Base-by-base conservation (phyloP, 2,888 invertebrate genomes). In the Eurois occulta region DNA sequence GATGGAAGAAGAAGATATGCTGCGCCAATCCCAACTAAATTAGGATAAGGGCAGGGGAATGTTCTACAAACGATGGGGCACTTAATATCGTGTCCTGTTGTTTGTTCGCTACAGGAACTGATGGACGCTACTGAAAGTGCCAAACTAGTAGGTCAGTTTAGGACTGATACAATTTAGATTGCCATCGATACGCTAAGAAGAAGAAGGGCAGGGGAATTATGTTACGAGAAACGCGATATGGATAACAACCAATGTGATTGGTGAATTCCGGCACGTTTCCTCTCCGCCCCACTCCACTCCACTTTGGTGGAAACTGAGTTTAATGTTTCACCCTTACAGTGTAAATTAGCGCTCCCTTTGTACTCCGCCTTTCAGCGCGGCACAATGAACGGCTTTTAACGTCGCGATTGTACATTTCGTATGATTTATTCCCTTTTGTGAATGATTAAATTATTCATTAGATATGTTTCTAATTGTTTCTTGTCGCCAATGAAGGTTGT, bases 301-400 rank as follows among this genome's bases (percentile, higher is more conserved):
- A 3, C 21, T 62, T 62, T 62, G 60, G 21, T 21, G 24, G 18
- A 65, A 41, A 41, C 16, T 13, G 65, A 2, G 65, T 41, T 16
- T 64, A 75, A 58, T 58, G 55, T 74, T 75, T 73, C 70, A 75
- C 32, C 74, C 60, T 74, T 38, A 62, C 62, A 72, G 69, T 69
- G 73, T 80, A 80, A 81, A 81, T 84, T 80, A 81, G 65, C n/a
- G 18, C 58, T 41, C 65, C 79, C 77, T 81, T 84, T 83, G 73
- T 80, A 38, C 13, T 10, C 62, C 41, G 48, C 73, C 71, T 74
- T 78, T 81, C 67, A 73, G 21, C 65, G 68, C 10, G 16, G 28
- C 60, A 84, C 82, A 87, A 80, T 83, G 72, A 70, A 78, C 67
- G 28, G 73, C 84, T 86, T 83, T 86, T 70, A 75, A 66, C 75